Evolutionary conservation across 2,888 invertebrate genomes (phyloP).

Genomic region (Agrochola lychnidis): DNA sequence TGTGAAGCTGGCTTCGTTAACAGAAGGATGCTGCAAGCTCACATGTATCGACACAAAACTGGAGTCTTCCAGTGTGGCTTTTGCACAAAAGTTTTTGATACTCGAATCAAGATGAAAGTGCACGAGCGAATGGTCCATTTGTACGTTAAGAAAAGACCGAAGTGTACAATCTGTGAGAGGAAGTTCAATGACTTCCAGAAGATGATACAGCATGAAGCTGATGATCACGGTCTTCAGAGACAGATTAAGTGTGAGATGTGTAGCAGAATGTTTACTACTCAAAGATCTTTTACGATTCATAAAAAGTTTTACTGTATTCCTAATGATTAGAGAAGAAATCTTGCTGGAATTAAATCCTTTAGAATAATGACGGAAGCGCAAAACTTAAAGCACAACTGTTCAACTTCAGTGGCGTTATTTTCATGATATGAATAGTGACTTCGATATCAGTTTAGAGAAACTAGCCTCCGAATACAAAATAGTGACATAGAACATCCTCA

Average conservation of each 20-base stretch:
- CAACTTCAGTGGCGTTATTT: neutral
- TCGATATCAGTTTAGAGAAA: neutral
- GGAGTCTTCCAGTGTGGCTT: slow-evolving; percentile 78
- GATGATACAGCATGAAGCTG: slow-evolving; percentile 63
- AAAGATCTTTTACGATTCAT: slow-evolving; percentile 37
- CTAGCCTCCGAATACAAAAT: neutral
- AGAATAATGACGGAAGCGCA: neutral
- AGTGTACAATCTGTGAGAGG: slow-evolving; percentile 76
- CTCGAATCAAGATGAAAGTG: slow-evolving; percentile 80
- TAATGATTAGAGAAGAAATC: slow-evolving; percentile 17
- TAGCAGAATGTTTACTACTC: slow-evolving; percentile 61
- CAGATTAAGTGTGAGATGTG: slow-evolving; percentile 69
- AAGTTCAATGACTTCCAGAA: slow-evolving; percentile 64
- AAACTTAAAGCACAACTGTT: neutral
- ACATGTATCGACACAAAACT: slow-evolving; percentile 75
- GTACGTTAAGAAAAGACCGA: slow-evolving; percentile 71
- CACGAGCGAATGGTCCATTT: slow-evolving; percentile 84
- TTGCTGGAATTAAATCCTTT: neutral
- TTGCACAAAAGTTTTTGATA: slow-evolving; percentile 85
- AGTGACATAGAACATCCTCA: neutral
- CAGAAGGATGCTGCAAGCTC: slow-evolving; percentile 71
- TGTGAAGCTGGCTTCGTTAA: slow-evolving; percentile 78
- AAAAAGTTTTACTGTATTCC: slow-evolving; percentile 43
- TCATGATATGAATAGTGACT: neutral
- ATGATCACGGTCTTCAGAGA: slow-evolving; percentile 58